Evolutionary conservation across 2,888 invertebrate species (phyloP), one percentile per base, ranked within the genome.

Genomic region (Dolichomitus sp.): DNA sequence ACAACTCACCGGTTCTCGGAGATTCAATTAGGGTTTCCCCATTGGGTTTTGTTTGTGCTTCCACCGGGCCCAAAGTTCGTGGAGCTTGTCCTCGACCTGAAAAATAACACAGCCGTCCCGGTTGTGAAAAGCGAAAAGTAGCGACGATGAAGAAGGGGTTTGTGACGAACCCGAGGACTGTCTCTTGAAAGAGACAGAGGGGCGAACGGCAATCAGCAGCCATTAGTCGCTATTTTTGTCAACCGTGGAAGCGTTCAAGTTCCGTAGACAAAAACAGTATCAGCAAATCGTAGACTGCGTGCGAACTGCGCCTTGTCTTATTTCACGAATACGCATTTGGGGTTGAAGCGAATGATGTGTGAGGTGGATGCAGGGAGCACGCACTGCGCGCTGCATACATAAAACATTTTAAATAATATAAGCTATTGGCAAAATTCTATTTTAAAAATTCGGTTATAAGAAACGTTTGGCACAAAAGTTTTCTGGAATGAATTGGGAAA

Each of bases 211-310:
- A 86, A 88, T 88, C 86, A 84, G 75, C 80, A 87, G 84, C 84
- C 87, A 88, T 88, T 86, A 86, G 88, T 84, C 83, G 88, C 86
- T 88, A 88, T 88, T 88, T 88, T 88, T 84, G 87, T 88, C 87
- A 78, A 45, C 42, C 61, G 77, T 76, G 72, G 87, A 88, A 86
- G 84, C 86, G 85, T 81, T 79, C 82, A 84, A 85, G 85, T 88
- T 87, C 84, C 86, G 81, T 84, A 80, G 78, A 72, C 85, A 73
- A 81, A 83, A 84, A 66, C 78, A 63, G 30, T 48, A 72, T 59
- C 19, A 30, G 17, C 59, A 30, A 27, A 30, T 11, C 0, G 23
- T 50, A 23, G 42, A 70, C 57, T 17, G 42, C 79, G 87, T 77
- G 80, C 69, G 80, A 73, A 65, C 54, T 48, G 27, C 52, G 23